Evolutionary conservation across 2,888 invertebrate genomes (phyloP).

Genomic region (Dryomyza anilis): DNA sequence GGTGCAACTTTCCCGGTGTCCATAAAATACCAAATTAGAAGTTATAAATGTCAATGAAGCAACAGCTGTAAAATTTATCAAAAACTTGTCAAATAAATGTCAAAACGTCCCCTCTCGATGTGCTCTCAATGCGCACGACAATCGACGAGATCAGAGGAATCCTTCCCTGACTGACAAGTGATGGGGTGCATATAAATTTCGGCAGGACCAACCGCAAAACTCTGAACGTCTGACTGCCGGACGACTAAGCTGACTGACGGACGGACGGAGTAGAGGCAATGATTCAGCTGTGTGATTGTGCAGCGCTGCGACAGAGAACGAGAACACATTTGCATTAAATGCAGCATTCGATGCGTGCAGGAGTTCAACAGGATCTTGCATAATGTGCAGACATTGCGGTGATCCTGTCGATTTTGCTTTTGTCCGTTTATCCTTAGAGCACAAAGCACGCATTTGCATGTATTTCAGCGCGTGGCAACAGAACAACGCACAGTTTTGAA

Average conservation of each 20-base stretch:
- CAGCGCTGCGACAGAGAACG: background rate
- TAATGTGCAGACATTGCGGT: slow-evolving; percentile 18
- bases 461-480: background rate
- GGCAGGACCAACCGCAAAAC: slow-evolving; percentile 4
- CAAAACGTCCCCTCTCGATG: slow-evolving; percentile 22
- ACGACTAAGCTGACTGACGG: too few species aligned
- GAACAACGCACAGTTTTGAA: background rate
- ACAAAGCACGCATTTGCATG: background rate
- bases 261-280: slow-evolving; percentile 27
- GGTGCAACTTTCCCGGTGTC: background rate
- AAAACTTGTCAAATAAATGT: slow-evolving; percentile 43
- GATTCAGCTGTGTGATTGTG: slow-evolving; percentile 24
- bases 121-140: background rate
- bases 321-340: background rate
- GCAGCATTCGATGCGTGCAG: background rate
- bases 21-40: slow-evolving; percentile 1
- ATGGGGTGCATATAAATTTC: background rate
- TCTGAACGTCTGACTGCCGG: background rate
- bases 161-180: background rate
- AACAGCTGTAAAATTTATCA: slow-evolving; percentile 41
- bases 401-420: slow-evolving; percentile 8
- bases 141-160: background rate
- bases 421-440: background rate
- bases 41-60: slow-evolving; percentile 25
- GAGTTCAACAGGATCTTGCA: slow-evolving; percentile 13